Evolutionary conservation across 2,888 invertebrate genomes (phyloP).

Genomic region (Drosophila algonquin): DNA sequence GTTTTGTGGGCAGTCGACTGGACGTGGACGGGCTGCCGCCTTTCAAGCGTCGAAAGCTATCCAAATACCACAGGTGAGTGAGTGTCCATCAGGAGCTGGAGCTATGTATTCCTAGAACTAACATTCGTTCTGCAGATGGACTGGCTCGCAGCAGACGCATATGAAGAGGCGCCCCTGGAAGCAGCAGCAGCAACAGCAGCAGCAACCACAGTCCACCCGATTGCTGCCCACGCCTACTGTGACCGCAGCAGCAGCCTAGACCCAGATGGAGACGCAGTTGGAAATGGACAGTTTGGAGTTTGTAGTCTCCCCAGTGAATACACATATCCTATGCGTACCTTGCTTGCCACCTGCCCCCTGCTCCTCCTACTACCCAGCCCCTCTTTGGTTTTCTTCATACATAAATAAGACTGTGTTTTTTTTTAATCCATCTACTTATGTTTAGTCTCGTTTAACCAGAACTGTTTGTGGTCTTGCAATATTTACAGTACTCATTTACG

Average conservation of each 20-base stretch:
- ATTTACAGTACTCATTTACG: constrained; percentile 28
- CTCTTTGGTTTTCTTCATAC: constrained; percentile 48
- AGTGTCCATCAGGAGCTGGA: too few species aligned
- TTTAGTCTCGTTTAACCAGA: constrained; percentile 23
- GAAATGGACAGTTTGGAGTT: neutral
- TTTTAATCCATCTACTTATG: constrained; percentile 54
- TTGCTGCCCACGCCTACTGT: constrained; percentile 47
- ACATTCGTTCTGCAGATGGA: constrained; percentile 50
- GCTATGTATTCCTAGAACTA: too few species aligned
- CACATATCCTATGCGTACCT: constrained; percentile 61
- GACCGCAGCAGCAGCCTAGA: constrained; percentile 21
- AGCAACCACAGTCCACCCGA: constrained; percentile 38
- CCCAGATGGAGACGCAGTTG: neutral
- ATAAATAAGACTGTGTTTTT: constrained; percentile 74
- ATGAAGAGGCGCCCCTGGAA: constrained; percentile 73
- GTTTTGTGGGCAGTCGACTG: constrained; percentile 69
- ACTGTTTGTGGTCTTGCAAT: constrained; percentile 47
- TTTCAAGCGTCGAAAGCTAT: constrained; percentile 81
- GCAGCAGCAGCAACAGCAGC: constrained; percentile 52
- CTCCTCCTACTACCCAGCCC: constrained; percentile 4
- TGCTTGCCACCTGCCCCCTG: constrained; percentile 36
- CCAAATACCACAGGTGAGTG: constrained; percentile 79
- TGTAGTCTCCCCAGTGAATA: constrained; percentile 43
- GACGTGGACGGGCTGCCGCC: constrained; percentile 80
- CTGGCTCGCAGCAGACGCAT: constrained; percentile 70